Percentiles rank a stretch among this genome's conserved stretches.
These are phyloP conservation scores for Cataglyphis altisquamis DNA, from an alignment of 2,888 invertebrate genomes.

Conservation along the genomic window DNA sequence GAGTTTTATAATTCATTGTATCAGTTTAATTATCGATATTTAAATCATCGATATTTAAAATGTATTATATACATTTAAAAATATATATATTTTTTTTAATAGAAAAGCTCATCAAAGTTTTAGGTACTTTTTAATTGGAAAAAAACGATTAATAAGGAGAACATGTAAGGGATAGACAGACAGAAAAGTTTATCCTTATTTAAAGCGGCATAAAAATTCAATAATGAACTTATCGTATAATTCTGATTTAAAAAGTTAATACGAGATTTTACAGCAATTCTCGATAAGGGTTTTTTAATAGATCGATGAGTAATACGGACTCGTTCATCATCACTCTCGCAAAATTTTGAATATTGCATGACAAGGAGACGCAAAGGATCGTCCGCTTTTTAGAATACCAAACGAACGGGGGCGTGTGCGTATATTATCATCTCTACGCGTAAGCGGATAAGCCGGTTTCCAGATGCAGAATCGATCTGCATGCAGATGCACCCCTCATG, in stretches of 20 bases:
- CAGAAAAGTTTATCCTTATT: not conserved
- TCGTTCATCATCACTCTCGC: not conserved
- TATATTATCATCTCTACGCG: constrained; percentile 27
- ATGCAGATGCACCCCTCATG: constrained; percentile 53
- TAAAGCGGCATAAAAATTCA: not conserved
- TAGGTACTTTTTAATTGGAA: not conserved
- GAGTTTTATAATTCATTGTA: not conserved
- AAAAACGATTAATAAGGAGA: not conserved
- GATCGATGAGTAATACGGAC: not conserved
- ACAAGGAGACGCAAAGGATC: constrained; percentile 29
- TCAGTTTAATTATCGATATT: not conserved
- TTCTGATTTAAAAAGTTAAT: too few relatives aligned
- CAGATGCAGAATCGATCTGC: constrained; percentile 43
- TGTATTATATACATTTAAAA: not conserved
- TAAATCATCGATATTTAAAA: not conserved
- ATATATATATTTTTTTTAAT: constrained; percentile 5
- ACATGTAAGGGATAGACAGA: not conserved
- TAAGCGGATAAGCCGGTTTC: constrained; percentile 40
- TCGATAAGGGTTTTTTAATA: not conserved
- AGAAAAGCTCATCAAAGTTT: not conserved
- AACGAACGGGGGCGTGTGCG: constrained; percentile 29
- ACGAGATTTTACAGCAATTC: not conserved
- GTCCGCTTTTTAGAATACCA: constrained; percentile 50
- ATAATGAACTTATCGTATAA: not conserved
- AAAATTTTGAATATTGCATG: constrained; percentile 55